Evolutionary conservation across 2,888 invertebrate genomes (phyloP).

Genomic region (Eristalinus aeneus): DNA sequence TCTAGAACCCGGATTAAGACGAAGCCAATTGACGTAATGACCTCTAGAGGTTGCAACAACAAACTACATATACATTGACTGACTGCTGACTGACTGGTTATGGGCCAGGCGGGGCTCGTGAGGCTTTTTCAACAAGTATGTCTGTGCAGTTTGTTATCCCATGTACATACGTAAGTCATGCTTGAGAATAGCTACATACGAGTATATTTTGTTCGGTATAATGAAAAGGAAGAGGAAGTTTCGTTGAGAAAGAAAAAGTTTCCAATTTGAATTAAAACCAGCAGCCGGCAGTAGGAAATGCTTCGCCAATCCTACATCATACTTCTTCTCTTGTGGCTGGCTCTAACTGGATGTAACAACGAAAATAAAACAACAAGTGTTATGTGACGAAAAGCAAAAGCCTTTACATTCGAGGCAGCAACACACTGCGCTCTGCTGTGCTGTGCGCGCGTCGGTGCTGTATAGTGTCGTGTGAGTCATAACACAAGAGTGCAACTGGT

Average conservation of each 20-base stretch:
- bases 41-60: slow-evolving; percentile 69
- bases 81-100: background rate
- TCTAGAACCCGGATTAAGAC: slow-evolving; percentile 66
- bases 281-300: background rate
- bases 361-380: slow-evolving; percentile 18
- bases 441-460: slow-evolving; percentile 9
- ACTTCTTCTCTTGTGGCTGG: background rate
- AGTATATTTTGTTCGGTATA: background rate
- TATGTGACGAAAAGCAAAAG: slow-evolving; percentile 42
- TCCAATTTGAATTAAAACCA: background rate
- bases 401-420: background rate
- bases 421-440: background rate
- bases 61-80: slow-evolving; percentile 7
- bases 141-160: background rate
- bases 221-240: slow-evolving; percentile 4
- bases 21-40: slow-evolving; percentile 68
- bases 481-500: slow-evolving; percentile 49
- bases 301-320: background rate
- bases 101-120: slow-evolving; percentile 10
- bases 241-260: background rate
- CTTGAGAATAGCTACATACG: background rate
- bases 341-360: background rate
- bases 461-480: slow-evolving; percentile 35
- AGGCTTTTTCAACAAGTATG: background rate
- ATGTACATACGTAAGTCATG: background rate